Percentiles rank a stretch among this genome's conserved stretches.
Evolutionary conservation across 2,888 invertebrate genomes (phyloP).

Genomic region (Blomia tropicalis): DNA sequence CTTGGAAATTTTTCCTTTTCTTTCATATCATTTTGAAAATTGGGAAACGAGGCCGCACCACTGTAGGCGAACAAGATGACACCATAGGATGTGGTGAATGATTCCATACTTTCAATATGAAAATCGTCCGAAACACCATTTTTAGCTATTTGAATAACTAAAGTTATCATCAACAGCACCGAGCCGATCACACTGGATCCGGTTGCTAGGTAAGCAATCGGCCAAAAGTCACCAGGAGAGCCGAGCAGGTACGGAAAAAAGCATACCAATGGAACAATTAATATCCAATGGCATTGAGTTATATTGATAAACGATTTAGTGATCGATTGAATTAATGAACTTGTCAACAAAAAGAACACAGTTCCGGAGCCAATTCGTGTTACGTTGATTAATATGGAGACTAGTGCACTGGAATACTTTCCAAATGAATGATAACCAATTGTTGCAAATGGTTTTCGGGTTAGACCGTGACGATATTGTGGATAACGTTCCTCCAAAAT

Average conservation of each 20-base stretch:
- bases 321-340: neutral
- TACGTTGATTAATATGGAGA: constrained; percentile 6
- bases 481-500: constrained; percentile 53
- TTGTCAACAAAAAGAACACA: constrained; percentile 13
- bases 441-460: constrained; percentile 64
- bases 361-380: constrained; percentile 1
- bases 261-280: constrained; percentile 54
- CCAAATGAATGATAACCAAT: too few species aligned
- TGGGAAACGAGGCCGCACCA: constrained; percentile 58
- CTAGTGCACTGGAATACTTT: neutral
- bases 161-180: constrained; percentile 47
- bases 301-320: constrained; percentile 26
- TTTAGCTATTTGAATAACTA: constrained; percentile 40
- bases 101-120: constrained; percentile 41
- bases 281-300: constrained; percentile 64
- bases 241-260: constrained; percentile 73
- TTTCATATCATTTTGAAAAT: constrained; percentile 80
- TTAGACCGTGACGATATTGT: constrained; percentile 40
- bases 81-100: constrained; percentile 53
- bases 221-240: constrained; percentile 80
- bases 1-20: constrained; percentile 53
- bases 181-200: constrained; percentile 47
- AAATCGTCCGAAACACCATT: neutral
- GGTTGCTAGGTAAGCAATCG: constrained; percentile 48
- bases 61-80: constrained; percentile 55